These are phyloP conservation scores for Microdon myrmicae DNA, from an alignment of 2,888 invertebrate genomes.

Conservation along the genomic window DNA sequence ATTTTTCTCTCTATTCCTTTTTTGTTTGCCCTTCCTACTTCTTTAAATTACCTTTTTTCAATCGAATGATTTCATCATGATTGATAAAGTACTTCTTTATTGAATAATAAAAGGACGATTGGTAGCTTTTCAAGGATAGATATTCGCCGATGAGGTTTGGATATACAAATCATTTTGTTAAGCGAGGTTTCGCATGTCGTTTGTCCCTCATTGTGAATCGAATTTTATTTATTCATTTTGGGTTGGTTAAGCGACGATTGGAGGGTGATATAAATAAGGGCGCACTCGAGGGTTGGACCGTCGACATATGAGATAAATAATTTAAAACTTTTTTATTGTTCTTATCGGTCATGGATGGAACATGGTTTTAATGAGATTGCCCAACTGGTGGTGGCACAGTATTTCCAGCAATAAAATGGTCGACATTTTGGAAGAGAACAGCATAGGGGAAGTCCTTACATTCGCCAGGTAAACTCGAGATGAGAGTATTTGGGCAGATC, in stretches of 20 bases:
- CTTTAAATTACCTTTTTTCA: conserved; percentile 42
- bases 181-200: conserved; percentile 6
- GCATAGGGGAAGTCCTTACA: too few relatives aligned
- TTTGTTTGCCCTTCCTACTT: conserved; percentile 10
- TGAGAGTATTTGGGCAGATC: too few relatives aligned
- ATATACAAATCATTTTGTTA: conserved; percentile 23
- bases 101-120: conserved; percentile 39
- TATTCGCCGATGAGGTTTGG: not conserved
- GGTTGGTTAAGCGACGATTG: not conserved
- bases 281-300: conserved; percentile 43
- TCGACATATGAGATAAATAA: conserved; percentile 8
- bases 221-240: conserved; percentile 49
- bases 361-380: conserved; percentile 42
- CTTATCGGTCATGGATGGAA: conserved; percentile 14
- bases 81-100: conserved; percentile 53
- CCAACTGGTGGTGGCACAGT: not conserved
- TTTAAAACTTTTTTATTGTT: conserved; percentile 5
- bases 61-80: conserved; percentile 52
- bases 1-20: conserved; percentile 12
- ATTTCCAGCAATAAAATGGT: conserved; percentile 21
- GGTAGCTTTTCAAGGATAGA: conserved; percentile 3
- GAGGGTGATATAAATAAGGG: conserved; percentile 13
- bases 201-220: conserved; percentile 31
- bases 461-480: too few relatives aligned
- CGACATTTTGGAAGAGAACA: conserved; percentile 43